Conservation (phyloP, 2,797 vertebrate genomes). For the Podarcis lilfordi region DNA sequence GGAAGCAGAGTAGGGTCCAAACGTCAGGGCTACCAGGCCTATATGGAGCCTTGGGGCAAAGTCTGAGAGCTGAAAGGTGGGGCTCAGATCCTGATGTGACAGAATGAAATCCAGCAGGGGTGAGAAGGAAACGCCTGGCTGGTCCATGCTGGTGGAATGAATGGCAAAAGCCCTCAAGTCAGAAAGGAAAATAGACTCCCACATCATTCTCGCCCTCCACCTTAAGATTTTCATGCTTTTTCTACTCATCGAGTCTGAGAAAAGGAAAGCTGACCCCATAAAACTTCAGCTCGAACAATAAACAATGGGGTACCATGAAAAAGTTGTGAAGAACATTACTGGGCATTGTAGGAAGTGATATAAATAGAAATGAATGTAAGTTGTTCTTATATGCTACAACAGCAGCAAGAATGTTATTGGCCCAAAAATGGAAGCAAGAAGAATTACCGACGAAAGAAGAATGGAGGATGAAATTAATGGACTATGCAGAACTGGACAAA, state of each 20-base stretch:
- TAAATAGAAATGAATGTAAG: no score
- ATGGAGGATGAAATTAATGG: no score
- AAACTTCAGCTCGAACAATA: no score
- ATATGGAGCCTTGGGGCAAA: neutral
- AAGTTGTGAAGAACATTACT: neutral
- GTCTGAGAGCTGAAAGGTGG: neutral
- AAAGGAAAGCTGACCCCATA: no score
- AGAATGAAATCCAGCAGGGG: neutral
- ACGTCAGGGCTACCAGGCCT: no score
- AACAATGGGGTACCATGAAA: neutral
- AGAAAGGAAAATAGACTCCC: neutral
- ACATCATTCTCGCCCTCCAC: neutral
- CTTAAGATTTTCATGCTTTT: neutral
- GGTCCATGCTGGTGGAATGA: neutral
- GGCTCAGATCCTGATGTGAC: neutral
- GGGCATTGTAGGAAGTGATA: no score
- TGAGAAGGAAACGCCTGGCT: neutral
- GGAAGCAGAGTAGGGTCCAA: neutral
- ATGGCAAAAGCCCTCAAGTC: neutral
- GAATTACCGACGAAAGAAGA: no score
- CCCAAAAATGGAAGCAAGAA: no score
- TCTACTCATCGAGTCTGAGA: neutral
- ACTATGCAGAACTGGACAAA: no score
- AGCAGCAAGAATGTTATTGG: no score
- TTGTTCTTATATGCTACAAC: no score